Conservation (phyloP, 2,888 invertebrate species). For the Ophion obscuratus region DNA sequence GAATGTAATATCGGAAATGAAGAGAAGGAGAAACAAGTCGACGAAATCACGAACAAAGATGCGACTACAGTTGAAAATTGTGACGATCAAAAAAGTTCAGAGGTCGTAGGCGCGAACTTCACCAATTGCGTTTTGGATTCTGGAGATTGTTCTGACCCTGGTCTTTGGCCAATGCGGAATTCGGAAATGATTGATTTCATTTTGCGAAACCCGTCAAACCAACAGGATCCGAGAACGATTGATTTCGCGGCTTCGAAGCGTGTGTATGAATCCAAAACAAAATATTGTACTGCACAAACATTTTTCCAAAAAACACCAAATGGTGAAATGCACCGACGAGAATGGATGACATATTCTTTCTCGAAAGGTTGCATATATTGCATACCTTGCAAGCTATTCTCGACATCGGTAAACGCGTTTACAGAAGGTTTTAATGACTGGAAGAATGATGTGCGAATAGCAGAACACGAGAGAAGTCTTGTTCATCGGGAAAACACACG, state of each 20-base stretch:
- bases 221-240: constrained; percentile 40
- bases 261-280: constrained; percentile 35
- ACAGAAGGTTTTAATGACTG: constrained; percentile 60
- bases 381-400: constrained; percentile 59
- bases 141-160: constrained; percentile 51
- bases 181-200: constrained; percentile 54
- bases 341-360: constrained; percentile 58
- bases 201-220: constrained; percentile 44
- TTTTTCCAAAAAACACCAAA: constrained; percentile 55
- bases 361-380: constrained; percentile 55
- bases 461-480: constrained; percentile 50
- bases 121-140: no score
- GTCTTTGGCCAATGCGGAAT: constrained; percentile 40
- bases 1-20: no score
- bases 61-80: no score
- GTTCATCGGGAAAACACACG: constrained; percentile 52
- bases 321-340: constrained; percentile 55
- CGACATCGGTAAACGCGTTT: constrained; percentile 46
- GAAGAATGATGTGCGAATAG: constrained; percentile 54
- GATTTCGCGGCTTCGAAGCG: constrained; percentile 46
- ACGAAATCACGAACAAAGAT: no score
- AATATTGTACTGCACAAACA: constrained; percentile 47
- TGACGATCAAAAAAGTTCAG: no score
- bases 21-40: no score
- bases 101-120: no score